Conservation (phyloP, 2,113 vertebrate species). For the Piaya cayana region DNA sequence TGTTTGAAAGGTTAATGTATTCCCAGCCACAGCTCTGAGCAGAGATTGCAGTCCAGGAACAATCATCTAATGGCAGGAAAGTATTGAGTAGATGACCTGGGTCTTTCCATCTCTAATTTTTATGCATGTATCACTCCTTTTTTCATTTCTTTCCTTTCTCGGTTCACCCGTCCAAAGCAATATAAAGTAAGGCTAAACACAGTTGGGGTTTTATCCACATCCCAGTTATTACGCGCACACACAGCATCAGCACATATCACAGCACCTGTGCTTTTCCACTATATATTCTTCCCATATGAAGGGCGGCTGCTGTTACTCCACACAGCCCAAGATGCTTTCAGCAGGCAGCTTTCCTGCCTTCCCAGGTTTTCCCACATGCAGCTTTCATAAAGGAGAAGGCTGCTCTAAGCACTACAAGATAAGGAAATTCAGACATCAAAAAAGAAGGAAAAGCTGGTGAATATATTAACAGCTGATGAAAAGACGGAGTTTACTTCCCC, state of each 20-base stretch:
- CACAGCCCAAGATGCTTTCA: background rate
- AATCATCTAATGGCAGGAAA: constrained; percentile 14
- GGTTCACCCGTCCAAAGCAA: constrained; percentile 23
- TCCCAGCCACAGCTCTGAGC: background rate
- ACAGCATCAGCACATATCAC: background rate
- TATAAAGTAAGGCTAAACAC: background rate
- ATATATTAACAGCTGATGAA: background rate
- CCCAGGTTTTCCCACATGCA: background rate
- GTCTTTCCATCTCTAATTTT: constrained; percentile 19
- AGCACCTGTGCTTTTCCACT: background rate
- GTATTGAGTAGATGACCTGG: constrained; percentile 10
- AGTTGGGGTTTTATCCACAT: background rate
- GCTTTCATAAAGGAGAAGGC: background rate
- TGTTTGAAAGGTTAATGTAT: constrained; percentile 73
- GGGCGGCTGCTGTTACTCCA: background rate
- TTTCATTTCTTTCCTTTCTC: constrained; percentile 48
- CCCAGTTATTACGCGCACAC: background rate
- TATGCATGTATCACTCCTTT: background rate
- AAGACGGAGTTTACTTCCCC: background rate
- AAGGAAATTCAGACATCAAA: background rate
- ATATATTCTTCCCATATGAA: fast-evolving
- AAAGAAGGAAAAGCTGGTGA: background rate
- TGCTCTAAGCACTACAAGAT: background rate
- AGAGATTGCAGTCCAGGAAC: constrained; percentile 1
- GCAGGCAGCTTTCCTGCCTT: background rate